A percentile compares a stretch with the other conserved stretches of the same genome.
Evolutionary conservation across 2,113 vertebrate species (phyloP).

Genomic region (Cyprinodon brontotheroides): DNA sequence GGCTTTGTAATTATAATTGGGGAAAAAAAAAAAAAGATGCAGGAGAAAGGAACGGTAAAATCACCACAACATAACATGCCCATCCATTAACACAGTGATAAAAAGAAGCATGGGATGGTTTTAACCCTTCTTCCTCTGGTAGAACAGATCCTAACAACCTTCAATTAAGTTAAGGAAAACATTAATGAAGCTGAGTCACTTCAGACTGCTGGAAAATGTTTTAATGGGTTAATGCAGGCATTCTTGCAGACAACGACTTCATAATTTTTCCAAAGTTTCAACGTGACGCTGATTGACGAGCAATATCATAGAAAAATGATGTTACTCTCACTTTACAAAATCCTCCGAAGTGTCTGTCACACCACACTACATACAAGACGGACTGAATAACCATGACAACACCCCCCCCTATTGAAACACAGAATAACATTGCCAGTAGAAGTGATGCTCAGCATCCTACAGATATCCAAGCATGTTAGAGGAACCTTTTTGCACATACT

Average conservation of each 20-base stretch:
- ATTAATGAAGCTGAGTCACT: constrained; percentile 11
- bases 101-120: constrained; percentile 22
- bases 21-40: not conserved
- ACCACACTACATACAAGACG: constrained; percentile 71
- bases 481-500: constrained; percentile 62
- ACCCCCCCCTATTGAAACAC: constrained; percentile 63
- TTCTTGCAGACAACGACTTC: constrained; percentile 75
- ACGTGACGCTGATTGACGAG: constrained; percentile 70
- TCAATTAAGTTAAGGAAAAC: not conserved
- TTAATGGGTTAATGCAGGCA: constrained; percentile 83
- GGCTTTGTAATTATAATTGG: constrained; percentile 22
- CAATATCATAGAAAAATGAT: constrained; percentile 71
- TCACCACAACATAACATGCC: constrained; percentile 10
- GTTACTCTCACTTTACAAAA: constrained; percentile 74
- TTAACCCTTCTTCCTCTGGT: constrained; percentile 2
- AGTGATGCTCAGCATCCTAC: constrained; percentile 78
- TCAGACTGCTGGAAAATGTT: constrained; percentile 76
- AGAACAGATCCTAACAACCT: constrained; percentile 5
- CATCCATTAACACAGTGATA: constrained; percentile 26
- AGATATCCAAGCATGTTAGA: constrained; percentile 73
- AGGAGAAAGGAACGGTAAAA: not conserved
- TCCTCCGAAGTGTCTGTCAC: constrained; percentile 69
- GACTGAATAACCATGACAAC: constrained; percentile 69
- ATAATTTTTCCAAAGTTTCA: constrained; percentile 64
- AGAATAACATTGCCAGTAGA: constrained; percentile 71